Evolutionary conservation across 2,888 invertebrate genomes (phyloP).

Genomic region (Caenorhabditis sp.): DNA sequence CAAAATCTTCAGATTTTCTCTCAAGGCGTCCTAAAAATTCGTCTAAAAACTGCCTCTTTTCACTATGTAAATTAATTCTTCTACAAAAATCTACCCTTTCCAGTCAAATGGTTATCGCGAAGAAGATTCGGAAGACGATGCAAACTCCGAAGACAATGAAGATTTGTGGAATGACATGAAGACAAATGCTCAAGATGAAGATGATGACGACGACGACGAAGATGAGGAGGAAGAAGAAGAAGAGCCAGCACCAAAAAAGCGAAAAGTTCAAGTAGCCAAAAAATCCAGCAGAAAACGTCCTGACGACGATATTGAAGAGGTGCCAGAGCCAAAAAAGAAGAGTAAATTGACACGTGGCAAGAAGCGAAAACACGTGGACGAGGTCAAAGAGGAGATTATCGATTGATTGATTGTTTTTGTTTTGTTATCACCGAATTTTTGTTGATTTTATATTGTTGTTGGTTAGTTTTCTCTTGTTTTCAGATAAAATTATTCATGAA

Average conservation of each 20-base stretch:
- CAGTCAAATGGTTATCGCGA: constrained; percentile 9
- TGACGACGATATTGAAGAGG: neutral
- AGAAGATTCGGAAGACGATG: constrained; percentile 16
- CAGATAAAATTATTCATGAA: neutral
- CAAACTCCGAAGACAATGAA: constrained; percentile 24
- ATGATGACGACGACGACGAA: constrained; percentile 8
- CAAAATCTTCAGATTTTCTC: no score
- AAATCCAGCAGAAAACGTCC: neutral
- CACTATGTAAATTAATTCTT: no score
- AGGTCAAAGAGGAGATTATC: neutral
- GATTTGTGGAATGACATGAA: constrained; percentile 10
- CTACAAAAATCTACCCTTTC: neutral
- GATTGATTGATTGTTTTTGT: neutral
- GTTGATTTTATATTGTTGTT: neutral
- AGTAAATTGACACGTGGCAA: neutral
- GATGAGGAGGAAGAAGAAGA: neutral
- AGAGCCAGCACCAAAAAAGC: neutral
- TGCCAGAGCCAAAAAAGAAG: constrained; percentile 12
- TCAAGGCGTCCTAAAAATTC: no score
- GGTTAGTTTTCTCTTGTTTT: neutral
- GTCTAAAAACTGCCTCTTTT: neutral
- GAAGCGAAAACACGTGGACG: neutral
- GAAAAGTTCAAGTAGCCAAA: neutral
- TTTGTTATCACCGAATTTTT: neutral
- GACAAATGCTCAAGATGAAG: constrained; percentile 17